These are phyloP conservation scores for Noctua pronuba DNA, from an alignment of 2,888 invertebrate genomes.

Conservation along the genomic window DNA sequence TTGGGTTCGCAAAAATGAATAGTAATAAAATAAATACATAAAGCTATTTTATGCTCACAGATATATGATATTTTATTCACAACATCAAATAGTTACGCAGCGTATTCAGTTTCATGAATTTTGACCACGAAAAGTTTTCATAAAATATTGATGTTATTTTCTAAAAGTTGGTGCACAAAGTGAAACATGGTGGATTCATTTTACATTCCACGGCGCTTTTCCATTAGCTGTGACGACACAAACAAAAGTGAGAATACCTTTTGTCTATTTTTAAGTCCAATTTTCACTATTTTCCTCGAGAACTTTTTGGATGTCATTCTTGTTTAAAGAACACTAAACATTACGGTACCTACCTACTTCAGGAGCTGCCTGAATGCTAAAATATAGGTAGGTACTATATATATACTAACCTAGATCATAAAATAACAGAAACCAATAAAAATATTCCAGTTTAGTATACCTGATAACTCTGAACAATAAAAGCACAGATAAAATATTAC, in stretches of 20 bases:
- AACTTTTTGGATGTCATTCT: background rate
- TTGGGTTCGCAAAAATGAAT: background rate
- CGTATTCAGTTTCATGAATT: conserved; percentile 11
- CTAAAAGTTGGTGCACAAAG: conserved; percentile 43
- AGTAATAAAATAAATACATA: background rate
- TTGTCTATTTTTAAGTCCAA: conserved; percentile 11
- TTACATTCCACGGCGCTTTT: conserved; percentile 47
- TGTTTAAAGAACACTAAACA: background rate
- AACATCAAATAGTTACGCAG: conserved; percentile 30
- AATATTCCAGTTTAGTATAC: conserved; percentile 14
- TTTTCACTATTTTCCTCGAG: background rate
- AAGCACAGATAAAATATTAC: conserved; percentile 12
- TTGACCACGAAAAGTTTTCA: conserved; percentile 35
- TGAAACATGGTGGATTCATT: conserved; percentile 37
- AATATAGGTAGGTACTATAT: background rate
- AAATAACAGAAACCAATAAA: conserved; percentile 11
- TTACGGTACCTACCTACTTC: background rate
- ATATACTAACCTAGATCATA: background rate
- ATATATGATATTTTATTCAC: conserved; percentile 13
- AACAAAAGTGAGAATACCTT: conserved; percentile 23
- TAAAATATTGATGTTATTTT: conserved; percentile 47
- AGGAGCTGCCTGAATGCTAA: background rate
- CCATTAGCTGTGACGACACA: conserved; percentile 42
- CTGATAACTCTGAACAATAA: conserved; percentile 32
- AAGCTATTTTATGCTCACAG: conserved; percentile 1